Base-by-base conservation (phyloP, 2,888 invertebrate genomes). In the Patella depressa region DNA sequence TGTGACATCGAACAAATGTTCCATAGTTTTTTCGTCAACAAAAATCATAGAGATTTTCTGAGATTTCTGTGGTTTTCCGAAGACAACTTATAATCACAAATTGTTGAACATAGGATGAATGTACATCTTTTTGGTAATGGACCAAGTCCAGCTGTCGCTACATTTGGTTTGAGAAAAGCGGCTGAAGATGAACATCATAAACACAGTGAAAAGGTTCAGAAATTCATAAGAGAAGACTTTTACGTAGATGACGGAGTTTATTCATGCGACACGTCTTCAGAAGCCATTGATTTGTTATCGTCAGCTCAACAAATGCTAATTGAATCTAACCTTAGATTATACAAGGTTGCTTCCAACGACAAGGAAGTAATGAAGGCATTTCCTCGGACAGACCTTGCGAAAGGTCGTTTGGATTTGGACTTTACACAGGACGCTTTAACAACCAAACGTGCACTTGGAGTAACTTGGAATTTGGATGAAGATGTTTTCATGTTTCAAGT, bases 201-300 rank as follows among this genome's bases (percentile, higher is more conserved):
- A 45, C 53, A 34, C 12, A 75, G 79, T 15, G 11, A n/a, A 4
- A 75, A 77, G 73, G 78, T 79, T n/a, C 53, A 73, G 45, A 75
- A 79, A 3, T 80, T 75, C 55, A 76, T 80, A 24, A 70, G 72
- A 11, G 53, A 75, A 12, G 73, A 76, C 53, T 81, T 80, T 65
- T 81, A 81, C 45, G 79, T 81, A 12, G 79, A 81, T n/a, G 76
- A 80, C 29, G 81, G 73, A 7, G 70, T 80, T 15, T 55, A 70
- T 15, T 77, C 81, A 9, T 69, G 55, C 15, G 29, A 29, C 17
- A 53, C 77, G 7, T 69, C 53, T 65, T 69, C 69, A 12, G 71
- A 77, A 70, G 73, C 73, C 14, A 70, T 73, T 15, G 59, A 57
- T 34, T 34, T 72, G 71, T 17, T 45, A 45, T 45, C 34, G 34